Base-by-base conservation (phyloP, 2,797 vertebrate genomes). In the Pristis pectinata region DNA sequence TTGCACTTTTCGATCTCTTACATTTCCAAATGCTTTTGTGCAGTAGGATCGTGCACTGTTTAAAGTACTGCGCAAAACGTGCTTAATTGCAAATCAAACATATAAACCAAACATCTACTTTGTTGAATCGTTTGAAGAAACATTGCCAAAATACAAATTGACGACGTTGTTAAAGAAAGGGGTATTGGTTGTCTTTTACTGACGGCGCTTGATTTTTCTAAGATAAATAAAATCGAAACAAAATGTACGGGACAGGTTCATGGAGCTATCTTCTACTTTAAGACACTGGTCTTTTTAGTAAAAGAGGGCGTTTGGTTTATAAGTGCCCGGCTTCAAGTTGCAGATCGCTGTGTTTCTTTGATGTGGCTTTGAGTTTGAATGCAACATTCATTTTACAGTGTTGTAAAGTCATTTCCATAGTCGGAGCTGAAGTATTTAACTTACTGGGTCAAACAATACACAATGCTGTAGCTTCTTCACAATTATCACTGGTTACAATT, bases 301-400 rank as follows among this genome's bases (percentile, higher is more conserved):
- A 41, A 37, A 70, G 1, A 49, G 3, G 44, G 30, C 70, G 27
- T 76, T 76, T 94, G 72, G 92, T 94, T 94, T n/a, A 8, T 34
- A 94, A 17, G 92, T 30, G 44, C 30, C 27, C 64, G 30, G 70
- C 92, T 72, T 93, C 30, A 74, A 74, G 92, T 94, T 76, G 49
- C 30, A 94, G 70, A 53, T 56, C 30, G 92, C 92, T 30, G 44
- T 22, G 27, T 56, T 72, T 94, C 70, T 94, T 94, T 94, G 70
- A 74, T 74, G 72, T 94, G 92, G 44, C 41, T 94, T 53, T n/a
- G 92, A 53, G 44, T 56, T 94, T 67, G 67, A 74, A 53, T 53
- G 13, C 64, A 87, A 67, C 89, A 44, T 72, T 44, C 67, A 93
- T 74, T 70, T 53, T 94, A 30, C 70, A 94, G 41, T 72, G 27